These are phyloP conservation scores for Nephrotoma flavescens DNA, from an alignment of 2,888 invertebrate species.

Conservation along the genomic window DNA sequence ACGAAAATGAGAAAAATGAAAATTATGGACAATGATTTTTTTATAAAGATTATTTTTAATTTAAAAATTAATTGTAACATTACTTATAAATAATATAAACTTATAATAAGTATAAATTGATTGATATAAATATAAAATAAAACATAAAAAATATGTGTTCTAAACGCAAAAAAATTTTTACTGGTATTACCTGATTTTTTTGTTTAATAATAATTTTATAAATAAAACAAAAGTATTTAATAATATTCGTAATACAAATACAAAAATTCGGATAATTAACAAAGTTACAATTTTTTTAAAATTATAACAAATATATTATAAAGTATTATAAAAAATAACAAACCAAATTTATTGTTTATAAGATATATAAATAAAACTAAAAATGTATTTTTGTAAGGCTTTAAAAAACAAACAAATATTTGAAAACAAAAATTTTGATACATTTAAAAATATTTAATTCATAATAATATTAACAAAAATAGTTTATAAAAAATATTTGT, in stretches of 20 bases:
- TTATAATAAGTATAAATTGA: neutral
- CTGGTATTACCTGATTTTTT: neutral
- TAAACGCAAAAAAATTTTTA: neutral
- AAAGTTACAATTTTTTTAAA: neutral
- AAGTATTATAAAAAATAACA: neutral
- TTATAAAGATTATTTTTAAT: neutral
- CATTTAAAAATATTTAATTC: neutral
- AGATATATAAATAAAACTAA: neutral
- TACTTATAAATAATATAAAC: neutral
- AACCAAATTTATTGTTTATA: neutral
- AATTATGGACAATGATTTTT: neutral
- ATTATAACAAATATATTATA: neutral
- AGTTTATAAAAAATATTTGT: neutral
- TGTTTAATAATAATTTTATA: neutral
- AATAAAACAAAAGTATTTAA: neutral
- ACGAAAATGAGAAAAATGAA: neutral
- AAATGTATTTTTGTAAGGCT: conserved; percentile 3
- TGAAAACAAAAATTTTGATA: neutral
- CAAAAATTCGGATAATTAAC: neutral
- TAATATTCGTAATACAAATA: neutral
- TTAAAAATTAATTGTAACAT: neutral
- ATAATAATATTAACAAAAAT: neutral
- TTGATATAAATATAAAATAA: neutral
- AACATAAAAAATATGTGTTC: neutral
- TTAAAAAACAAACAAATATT: neutral